Evolutionary conservation across 2,797 vertebrate species (phyloP).

Genomic region (Aulostomus chinensis): DNA sequence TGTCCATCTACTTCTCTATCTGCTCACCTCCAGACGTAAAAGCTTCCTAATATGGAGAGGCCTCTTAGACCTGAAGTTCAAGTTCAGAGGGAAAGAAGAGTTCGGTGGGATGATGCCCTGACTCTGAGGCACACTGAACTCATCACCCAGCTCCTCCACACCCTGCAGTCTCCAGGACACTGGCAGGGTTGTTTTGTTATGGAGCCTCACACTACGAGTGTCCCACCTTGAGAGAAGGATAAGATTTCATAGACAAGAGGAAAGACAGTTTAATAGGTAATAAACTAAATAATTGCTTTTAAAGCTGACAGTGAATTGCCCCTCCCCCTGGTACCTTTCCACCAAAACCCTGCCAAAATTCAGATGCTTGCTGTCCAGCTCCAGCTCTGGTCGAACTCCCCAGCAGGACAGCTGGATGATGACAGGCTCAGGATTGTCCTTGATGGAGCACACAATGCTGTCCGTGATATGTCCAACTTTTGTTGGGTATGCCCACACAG

Average conservation of each 20-base stretch:
- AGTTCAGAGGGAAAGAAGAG: conserved; percentile 66
- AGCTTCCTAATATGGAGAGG: conserved; percentile 78
- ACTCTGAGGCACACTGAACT: conserved; percentile 78
- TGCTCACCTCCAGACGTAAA: conserved; percentile 86
- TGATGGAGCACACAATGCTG: conserved; percentile 82
- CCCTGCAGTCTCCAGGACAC: conserved; percentile 85
- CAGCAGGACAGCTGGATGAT: conserved; percentile 84
- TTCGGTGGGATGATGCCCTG: conserved; percentile 75
- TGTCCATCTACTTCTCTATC: no score
- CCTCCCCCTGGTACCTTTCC: conserved; percentile 84
- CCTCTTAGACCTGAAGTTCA: conserved; percentile 81
- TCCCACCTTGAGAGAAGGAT: conserved; percentile 72
- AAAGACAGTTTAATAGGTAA: background rate
- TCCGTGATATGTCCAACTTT: conserved; percentile 81
- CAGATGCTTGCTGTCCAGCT: conserved; percentile 82
- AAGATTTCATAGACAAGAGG: background rate
- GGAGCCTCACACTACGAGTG: conserved; percentile 71
- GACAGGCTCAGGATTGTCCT: conserved; percentile 84
- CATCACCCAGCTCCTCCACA: conserved; percentile 84
- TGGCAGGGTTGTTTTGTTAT: conserved; percentile 79
- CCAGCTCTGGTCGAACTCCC: conserved; percentile 84
- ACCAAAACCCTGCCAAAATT: conserved; percentile 84
- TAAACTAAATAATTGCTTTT: no score
- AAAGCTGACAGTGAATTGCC: no score
- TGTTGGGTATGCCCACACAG: conserved; percentile 88